Percentiles rank a stretch among this genome's conserved stretches.
phyloP scores from a whole-genome alignment of 2,888 invertebrate species.

The Dastarcus helophoroides region DNA sequence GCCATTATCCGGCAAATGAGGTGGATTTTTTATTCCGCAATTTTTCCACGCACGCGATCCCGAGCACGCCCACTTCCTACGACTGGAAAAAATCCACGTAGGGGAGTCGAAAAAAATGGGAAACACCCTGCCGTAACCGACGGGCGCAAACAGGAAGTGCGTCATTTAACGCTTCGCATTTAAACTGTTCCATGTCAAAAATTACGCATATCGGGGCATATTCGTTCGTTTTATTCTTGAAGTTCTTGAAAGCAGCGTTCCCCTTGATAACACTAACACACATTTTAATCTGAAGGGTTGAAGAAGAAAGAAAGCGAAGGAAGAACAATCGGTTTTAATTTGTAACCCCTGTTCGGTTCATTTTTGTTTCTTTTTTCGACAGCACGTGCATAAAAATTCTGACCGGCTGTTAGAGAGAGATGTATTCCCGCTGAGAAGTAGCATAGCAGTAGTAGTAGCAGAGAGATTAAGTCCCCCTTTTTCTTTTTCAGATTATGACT shows the following conservation, averaged over 20 bases:
- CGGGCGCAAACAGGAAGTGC: no score
- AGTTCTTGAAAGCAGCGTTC: no score
- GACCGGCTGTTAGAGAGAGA: no score
- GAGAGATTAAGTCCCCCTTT: no score
- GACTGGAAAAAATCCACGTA: conserved; percentile 11
- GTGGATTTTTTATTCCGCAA: conserved; percentile 31
- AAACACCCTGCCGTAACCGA: no score
- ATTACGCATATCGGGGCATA: no score
- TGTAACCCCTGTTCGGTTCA: conserved; percentile 7
- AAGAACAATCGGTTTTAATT: conserved; percentile 13
- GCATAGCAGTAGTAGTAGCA: no score
- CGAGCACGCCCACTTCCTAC: conserved; percentile 31
- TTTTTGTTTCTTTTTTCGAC: conserved; percentile 10
- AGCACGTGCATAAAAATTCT: no score
- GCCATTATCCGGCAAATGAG: conserved; percentile 25
- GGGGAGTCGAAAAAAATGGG: conserved; percentile 8
- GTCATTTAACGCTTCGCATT: no score
- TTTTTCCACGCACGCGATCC: conserved; percentile 34
- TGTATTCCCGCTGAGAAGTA: conserved; percentile 6
- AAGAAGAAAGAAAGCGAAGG: neutral
- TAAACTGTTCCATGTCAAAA: no score
- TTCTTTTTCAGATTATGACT: conserved; percentile 19
- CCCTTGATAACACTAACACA: conserved; percentile 4
- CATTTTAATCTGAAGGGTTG: conserved; percentile 3
- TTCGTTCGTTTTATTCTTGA: no score